Evolutionary conservation across 2,888 invertebrate genomes (phyloP).

Genomic region (Meganola albula): DNA sequence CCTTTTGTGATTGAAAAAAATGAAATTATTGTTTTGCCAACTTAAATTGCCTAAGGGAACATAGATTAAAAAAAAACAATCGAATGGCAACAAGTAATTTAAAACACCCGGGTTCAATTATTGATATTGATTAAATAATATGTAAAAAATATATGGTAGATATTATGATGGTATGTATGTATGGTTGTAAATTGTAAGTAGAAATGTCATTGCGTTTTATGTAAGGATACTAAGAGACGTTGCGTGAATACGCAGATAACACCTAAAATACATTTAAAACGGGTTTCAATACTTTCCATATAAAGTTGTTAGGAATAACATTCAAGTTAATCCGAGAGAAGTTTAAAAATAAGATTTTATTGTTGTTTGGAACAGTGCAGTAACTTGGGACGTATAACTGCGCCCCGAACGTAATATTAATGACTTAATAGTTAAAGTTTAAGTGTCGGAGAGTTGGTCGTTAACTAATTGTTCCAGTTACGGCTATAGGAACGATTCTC

Average conservation of each 20-base stretch:
- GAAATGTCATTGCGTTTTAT: neutral
- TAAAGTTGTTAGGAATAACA: constrained; percentile 11
- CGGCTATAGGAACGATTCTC: constrained; percentile 38
- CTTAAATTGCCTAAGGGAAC: constrained; percentile 14
- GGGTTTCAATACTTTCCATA: constrained; percentile 6
- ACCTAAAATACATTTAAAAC: constrained; percentile 7
- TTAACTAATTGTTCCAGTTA: constrained; percentile 56
- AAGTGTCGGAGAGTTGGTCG: constrained; percentile 47
- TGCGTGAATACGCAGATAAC: neutral
- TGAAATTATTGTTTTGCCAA: constrained; percentile 23
- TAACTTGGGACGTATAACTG: constrained; percentile 12
- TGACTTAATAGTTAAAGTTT: constrained; percentile 66
- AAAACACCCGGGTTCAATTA: too few relatives aligned
- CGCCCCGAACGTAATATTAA: constrained; percentile 55
- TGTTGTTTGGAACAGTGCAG: constrained; percentile 15
- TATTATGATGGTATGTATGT: too few relatives aligned
- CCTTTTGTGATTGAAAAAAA: constrained; percentile 28
- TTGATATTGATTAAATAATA: too few relatives aligned
- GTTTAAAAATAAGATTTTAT: constrained; percentile 22
- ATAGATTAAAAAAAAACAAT: constrained; percentile 10
- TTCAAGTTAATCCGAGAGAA: constrained; percentile 7
- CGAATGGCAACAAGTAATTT: too few relatives aligned
- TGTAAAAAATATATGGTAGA: too few relatives aligned
- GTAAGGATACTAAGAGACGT: neutral
- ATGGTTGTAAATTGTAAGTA: constrained; percentile 15